These are phyloP conservation scores for Rousettus leschenaultii DNA, from an alignment of 2,113 vertebrate genomes.

Conservation along the genomic window DNA sequence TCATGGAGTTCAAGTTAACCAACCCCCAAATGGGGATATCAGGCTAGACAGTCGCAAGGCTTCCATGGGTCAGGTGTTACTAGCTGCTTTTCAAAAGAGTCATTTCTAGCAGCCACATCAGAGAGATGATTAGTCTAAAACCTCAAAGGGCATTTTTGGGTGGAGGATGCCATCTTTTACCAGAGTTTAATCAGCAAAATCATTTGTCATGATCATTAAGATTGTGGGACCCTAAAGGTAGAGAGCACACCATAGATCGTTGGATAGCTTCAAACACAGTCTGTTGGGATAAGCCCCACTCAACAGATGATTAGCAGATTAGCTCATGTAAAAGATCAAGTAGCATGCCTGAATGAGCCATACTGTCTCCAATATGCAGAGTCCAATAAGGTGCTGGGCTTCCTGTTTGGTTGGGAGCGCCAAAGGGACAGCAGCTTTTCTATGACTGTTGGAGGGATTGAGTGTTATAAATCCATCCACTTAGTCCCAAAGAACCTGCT, in stretches of 20 bases:
- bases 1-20: neutral
- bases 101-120: neutral
- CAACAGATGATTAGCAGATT: neutral
- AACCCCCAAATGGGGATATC: neutral
- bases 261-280: neutral
- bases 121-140: neutral
- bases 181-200: slow-evolving; percentile 31
- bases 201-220: neutral
- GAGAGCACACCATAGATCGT: neutral
- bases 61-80: neutral
- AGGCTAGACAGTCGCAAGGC: neutral
- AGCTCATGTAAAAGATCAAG: neutral
- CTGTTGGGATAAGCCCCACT: neutral
- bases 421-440: neutral
- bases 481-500: neutral
- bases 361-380: neutral
- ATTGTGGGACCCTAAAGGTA: neutral
- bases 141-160: neutral
- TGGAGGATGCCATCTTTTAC: slow-evolving; percentile 1
- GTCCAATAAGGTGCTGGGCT: neutral
- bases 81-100: neutral
- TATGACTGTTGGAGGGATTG: neutral
- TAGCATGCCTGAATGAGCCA: neutral
- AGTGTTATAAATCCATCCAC: neutral
- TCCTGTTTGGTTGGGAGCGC: neutral